Evolutionary conservation across 1,140 invertebrate genomes (phyloP).

Genomic region (Gryllus bimaculatus): DNA sequence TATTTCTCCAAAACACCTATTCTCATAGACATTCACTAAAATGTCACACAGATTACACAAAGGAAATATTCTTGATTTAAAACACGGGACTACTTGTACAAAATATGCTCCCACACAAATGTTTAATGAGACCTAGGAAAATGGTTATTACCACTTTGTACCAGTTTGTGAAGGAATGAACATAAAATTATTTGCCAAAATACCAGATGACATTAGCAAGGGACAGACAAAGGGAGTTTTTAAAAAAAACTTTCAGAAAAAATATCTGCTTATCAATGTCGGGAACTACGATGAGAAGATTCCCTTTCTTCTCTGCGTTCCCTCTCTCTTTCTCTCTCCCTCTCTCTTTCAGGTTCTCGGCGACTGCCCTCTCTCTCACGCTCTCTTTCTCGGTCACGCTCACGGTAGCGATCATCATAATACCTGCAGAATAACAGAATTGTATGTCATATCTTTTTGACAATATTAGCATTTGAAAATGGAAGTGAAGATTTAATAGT

Average conservation of each 20-base stretch:
- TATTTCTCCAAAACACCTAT: not conserved
- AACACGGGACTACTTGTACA: not conserved
- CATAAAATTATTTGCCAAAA: not conserved
- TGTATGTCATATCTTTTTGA: not conserved
- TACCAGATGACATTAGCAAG: not conserved
- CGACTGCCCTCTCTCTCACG: slow-evolving; percentile 32
- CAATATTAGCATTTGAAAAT: slow-evolving; percentile 7
- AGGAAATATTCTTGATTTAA: not conserved
- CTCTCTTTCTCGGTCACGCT: slow-evolving; percentile 35
- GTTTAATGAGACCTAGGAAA: not conserved
- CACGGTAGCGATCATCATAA: slow-evolving; percentile 37
- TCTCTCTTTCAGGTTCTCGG: slow-evolving; percentile 28
- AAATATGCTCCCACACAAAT: not conserved
- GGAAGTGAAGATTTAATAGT: not conserved
- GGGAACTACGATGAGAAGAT: slow-evolving; percentile 29
- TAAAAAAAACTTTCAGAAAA: not conserved
- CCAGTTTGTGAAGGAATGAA: not conserved
- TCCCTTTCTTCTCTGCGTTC: slow-evolving; percentile 32
- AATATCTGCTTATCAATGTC: slow-evolving; percentile 8
- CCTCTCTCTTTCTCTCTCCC: slow-evolving; percentile 28
- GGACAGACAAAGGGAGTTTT: not conserved
- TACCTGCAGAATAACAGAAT: slow-evolving; percentile 27
- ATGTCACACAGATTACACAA: not conserved
- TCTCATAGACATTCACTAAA: not conserved
- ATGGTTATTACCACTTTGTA: not conserved